Evolutionary conservation across 2,113 vertebrate genomes (phyloP), one percentile per base, ranked within the genome.

Genomic region (Azemiops feae): DNA sequence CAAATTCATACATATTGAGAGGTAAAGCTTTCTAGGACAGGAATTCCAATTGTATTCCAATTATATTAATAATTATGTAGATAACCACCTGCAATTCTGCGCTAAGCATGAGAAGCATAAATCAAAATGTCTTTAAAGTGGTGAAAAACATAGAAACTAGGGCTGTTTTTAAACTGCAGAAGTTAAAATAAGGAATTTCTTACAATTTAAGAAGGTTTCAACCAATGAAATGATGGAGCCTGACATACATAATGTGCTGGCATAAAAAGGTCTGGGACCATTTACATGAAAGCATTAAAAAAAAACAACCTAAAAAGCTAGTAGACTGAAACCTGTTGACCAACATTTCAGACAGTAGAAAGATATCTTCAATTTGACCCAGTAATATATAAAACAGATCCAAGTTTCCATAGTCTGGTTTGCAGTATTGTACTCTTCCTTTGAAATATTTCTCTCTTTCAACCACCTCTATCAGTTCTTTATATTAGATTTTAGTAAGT

Each of bases 301-400:
- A 9, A 14, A 3, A 8, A 47, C n/a, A n/a, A 7, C 7, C 64
- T 9, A n/a, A 88, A 25, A 0, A 0, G 88, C 27, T 53, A 89
- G 7, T n/a, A 92, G 90, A 34, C 58, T 55, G 88, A 95, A 92
- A 90, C 85, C 12, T 85, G 89, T 1, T 23, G 88, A 25, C 34
- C 5, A 87, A 54, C 92, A 58, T 14, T 86, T 43, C 14, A 54
- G 18, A 50, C 25, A 92, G 11, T 11, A 18, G 3, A 92, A 87
- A 87, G 74, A 64, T n/a, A 4, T 14, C 89, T 25, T 74, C 87
- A 27, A 2, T 23, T 85, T 39, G 89, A 95, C 34, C 47, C 27
- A 91, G 23, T 39, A 90, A 74, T 27, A 92, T 95, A 16, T 0
- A 18, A 88, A 92, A 50, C 64, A 53, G 74, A 88, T 27, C 92